A percentile compares a stretch with the other conserved stretches of the same genome.
Conservation (phyloP, 2,797 vertebrate genomes). For the Gambusia yucatana region DNA sequence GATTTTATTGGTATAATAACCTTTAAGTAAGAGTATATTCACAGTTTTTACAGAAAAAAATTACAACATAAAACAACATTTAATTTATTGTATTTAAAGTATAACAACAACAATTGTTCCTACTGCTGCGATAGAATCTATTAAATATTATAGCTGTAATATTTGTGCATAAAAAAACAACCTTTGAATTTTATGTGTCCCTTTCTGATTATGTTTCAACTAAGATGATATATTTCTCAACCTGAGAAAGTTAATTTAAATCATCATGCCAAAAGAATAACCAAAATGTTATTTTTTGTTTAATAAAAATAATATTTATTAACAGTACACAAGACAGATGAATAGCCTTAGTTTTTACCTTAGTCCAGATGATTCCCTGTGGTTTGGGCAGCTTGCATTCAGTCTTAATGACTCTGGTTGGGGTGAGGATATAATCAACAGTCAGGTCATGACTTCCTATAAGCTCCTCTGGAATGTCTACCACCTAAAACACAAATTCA, state of each 20-base stretch:
- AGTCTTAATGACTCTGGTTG: conserved; percentile 88
- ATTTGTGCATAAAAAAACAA: background rate
- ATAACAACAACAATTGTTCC: background rate
- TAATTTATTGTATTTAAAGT: background rate
- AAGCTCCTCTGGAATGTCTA: conserved; percentile 89
- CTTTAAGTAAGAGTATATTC: background rate
- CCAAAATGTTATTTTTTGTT: background rate
- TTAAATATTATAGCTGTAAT: background rate
- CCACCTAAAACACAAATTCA: conserved; percentile 77
- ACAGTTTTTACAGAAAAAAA: background rate
- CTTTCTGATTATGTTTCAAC: no score
- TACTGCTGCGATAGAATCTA: background rate
- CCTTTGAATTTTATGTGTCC: background rate
- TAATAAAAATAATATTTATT: no score
- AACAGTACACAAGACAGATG: conserved; percentile 1
- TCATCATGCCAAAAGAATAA: background rate
- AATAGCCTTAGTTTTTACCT: conserved; percentile 76
- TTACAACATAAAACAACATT: background rate
- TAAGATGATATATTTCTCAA: background rate
- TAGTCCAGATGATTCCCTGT: conserved; percentile 89
- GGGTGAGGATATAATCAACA: conserved; percentile 96
- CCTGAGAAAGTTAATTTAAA: background rate
- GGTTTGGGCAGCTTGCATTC: conserved; percentile 86
- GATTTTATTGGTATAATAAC: background rate
- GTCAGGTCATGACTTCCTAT: conserved; percentile 90